These are phyloP conservation scores for Xanthostigma xanthostigma DNA, from an alignment of 2,888 invertebrate species.

Conservation along the genomic window DNA sequence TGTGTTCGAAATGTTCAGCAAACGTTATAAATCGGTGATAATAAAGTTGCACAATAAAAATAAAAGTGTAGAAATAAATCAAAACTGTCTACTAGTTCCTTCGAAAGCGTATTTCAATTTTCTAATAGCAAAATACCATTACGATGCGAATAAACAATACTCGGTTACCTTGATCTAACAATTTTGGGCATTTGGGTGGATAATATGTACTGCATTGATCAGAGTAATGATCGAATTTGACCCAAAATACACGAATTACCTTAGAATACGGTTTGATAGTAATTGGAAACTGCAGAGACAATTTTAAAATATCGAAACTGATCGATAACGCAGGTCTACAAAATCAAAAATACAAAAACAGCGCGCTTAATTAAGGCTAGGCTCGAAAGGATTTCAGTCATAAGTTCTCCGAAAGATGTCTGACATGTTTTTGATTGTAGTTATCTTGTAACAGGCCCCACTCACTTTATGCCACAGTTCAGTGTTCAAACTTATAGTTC, in stretches of 20 bases:
- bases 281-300: conserved; percentile 30
- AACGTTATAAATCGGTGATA: too few species aligned
- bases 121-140: too few species aligned
- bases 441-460: too few species aligned
- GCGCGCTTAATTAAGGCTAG: not conserved
- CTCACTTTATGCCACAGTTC: too few species aligned
- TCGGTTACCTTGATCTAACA: not conserved
- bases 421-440: not conserved
- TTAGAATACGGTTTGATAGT: conserved; percentile 27
- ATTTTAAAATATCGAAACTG: conserved; percentile 28
- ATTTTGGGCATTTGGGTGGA: conserved; percentile 10
- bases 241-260: conserved; percentile 33
- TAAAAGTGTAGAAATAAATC: too few species aligned
- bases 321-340: conserved; percentile 29
- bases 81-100: too few species aligned
- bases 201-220: conserved; percentile 27
- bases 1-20: too few species aligned
- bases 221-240: conserved; percentile 38
- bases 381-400: not conserved
- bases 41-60: too few species aligned
- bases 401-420: not conserved
- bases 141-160: not conserved
- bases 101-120: too few species aligned
- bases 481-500: too few species aligned
- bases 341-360: not conserved